A percentile compares a stretch with the other conserved stretches of the same genome.
phyloP scores from a whole-genome alignment of 2,888 invertebrate genomes.

The Eupsilia transversa region DNA sequence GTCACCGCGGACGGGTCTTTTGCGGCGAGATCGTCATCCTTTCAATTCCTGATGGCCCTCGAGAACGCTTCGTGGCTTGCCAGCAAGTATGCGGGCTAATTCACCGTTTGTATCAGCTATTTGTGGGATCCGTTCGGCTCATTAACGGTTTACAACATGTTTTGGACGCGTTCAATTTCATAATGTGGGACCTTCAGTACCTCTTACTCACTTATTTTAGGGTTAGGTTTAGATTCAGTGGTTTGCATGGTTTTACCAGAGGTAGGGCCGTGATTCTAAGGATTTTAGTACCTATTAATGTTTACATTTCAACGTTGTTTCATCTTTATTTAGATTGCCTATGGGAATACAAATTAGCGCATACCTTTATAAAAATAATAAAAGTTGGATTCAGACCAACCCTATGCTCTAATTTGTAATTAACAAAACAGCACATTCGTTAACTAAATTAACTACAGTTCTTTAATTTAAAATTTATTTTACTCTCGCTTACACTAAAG shows the following conservation, averaged over 20 bases:
- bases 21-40: constrained; percentile 77
- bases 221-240: constrained; percentile 34
- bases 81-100: constrained; percentile 77
- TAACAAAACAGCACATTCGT: constrained; percentile 30
- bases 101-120: constrained; percentile 77
- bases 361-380: neutral
- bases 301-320: neutral
- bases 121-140: constrained; percentile 74
- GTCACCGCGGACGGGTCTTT: constrained; percentile 71
- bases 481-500: constrained; percentile 20
- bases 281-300: neutral
- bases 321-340: neutral
- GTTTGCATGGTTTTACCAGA: constrained; percentile 10
- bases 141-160: constrained; percentile 71
- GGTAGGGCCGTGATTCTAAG: neutral
- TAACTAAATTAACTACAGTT: neutral
- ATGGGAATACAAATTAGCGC: neutral
- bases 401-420: constrained; percentile 9
- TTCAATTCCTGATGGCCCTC: constrained; percentile 78
- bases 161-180: constrained; percentile 68
- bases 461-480: constrained; percentile 36
- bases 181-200: constrained; percentile 48
- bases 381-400: neutral
- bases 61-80: constrained; percentile 76
- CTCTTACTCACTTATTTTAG: constrained; percentile 40